Evolutionary conservation across 2,113 vertebrate genomes (phyloP).

Genomic region (Corynorhinus townsendii): DNA sequence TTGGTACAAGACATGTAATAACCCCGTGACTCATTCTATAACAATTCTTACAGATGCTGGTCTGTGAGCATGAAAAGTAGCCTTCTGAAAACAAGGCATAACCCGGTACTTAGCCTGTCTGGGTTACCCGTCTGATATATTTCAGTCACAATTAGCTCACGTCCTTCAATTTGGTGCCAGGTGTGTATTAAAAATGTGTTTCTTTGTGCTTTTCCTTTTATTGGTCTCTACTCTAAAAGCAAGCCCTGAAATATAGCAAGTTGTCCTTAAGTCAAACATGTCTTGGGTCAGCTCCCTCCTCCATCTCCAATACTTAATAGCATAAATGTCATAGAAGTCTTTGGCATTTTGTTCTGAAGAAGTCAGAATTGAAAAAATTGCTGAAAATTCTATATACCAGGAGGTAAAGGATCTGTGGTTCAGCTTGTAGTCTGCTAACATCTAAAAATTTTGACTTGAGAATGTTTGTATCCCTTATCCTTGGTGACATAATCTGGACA

Average conservation of each 20-base stretch:
- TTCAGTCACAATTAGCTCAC: not conserved
- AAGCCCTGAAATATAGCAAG: not conserved
- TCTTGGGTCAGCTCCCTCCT: not conserved
- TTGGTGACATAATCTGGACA: no score
- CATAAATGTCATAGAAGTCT: rapidly evolving
- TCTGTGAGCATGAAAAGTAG: not conserved
- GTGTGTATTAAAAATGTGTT: not conserved
- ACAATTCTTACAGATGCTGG: not conserved
- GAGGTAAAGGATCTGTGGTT: no score
- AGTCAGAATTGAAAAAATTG: not conserved
- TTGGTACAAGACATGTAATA: not conserved
- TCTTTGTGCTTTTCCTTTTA: not conserved
- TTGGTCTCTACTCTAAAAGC: not conserved
- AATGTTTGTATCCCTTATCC: no score
- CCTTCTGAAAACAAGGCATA: not conserved
- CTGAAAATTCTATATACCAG: not conserved
- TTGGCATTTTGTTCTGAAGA: not conserved
- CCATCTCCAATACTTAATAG: not conserved
- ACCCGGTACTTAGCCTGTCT: not conserved
- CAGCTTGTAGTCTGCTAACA: no score
- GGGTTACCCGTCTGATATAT: no score
- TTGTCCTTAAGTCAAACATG: not conserved
- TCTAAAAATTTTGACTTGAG: no score
- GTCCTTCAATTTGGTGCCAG: not conserved
- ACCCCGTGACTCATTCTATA: not conserved